Evolutionary conservation across 2,797 vertebrate species (phyloP).

Genomic region (Clarias fuscus): DNA sequence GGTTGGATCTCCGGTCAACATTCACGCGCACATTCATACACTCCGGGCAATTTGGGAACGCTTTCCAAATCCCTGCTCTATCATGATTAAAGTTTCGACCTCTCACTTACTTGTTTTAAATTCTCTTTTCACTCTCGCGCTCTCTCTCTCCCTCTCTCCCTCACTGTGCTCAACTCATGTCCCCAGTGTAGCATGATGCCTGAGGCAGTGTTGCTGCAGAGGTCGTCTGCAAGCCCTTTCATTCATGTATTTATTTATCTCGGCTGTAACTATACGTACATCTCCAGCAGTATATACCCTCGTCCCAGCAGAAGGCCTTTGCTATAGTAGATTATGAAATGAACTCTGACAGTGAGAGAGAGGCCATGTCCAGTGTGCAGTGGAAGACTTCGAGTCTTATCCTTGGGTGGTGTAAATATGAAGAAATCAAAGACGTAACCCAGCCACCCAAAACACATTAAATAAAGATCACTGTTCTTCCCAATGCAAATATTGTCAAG

Average conservation of each 20-base stretch:
- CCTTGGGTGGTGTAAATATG: neutral
- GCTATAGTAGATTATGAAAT: constrained; percentile 7
- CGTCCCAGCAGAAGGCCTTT: neutral
- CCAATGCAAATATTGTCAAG: neutral
- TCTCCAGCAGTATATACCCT: constrained; percentile 32
- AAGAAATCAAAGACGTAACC: neutral
- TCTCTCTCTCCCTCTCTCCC: constrained; percentile 16
- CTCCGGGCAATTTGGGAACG: too few species aligned
- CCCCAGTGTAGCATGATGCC: constrained; percentile 54
- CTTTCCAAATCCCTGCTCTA: constrained; percentile 2
- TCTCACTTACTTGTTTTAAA: constrained; percentile 7
- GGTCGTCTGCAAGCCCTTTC: constrained; percentile 57
- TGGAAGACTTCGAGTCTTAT: constrained; percentile 14
- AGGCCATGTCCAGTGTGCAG: neutral
- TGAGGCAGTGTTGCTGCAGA: constrained; percentile 57
- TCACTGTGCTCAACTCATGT: constrained; percentile 55
- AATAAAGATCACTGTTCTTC: neutral
- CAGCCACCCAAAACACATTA: neutral
- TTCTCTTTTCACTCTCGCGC: constrained; percentile 12
- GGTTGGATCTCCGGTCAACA: too few species aligned
- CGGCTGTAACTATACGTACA: constrained; percentile 39
- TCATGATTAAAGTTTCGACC: constrained; percentile 12
- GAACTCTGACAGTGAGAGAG: neutral
- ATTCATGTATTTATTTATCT: constrained; percentile 51
- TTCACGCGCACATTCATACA: too few species aligned